Evolutionary conservation across 2,888 invertebrate genomes (phyloP).

Genomic region (Nymphalis urticae): DNA sequence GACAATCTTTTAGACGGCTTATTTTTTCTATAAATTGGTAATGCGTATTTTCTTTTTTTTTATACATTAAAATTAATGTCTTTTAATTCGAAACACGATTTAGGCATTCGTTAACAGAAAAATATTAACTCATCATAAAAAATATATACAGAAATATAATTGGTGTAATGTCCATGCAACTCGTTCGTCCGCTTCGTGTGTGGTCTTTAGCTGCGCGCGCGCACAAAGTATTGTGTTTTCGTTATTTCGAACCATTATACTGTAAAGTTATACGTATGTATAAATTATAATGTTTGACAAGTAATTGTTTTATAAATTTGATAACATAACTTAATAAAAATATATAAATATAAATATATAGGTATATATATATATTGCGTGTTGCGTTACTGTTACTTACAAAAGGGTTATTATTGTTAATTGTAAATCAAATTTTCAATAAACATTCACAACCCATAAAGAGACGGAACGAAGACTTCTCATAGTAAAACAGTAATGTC

Average conservation of each 20-base stretch:
- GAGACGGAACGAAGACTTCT: too few species aligned
- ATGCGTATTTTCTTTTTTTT: background rate
- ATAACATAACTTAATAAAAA: background rate
- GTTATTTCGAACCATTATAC: constrained; percentile 6
- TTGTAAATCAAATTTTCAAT: too few species aligned
- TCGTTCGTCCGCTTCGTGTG: constrained; percentile 16
- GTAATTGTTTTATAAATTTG: background rate
- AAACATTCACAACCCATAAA: too few species aligned
- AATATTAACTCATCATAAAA: background rate
- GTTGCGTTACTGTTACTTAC: too few species aligned
- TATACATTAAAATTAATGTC: background rate
- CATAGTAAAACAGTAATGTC: too few species aligned
- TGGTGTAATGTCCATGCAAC: constrained; percentile 15
- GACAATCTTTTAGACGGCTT: too few species aligned
- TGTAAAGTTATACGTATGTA: background rate
- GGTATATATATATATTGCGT: too few species aligned
- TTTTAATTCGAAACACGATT: too few species aligned
- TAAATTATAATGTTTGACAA: background rate
- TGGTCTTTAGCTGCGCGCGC: constrained; percentile 14
- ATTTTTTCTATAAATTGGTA: too few species aligned
- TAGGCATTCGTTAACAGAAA: too few species aligned
- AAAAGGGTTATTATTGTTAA: too few species aligned
- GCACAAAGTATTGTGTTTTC: constrained; percentile 5
- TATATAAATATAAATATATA: too few species aligned
- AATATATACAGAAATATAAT: background rate